phyloP scores from a whole-genome alignment of 2,797 vertebrate genomes.

The Xyrichtys novacula region DNA sequence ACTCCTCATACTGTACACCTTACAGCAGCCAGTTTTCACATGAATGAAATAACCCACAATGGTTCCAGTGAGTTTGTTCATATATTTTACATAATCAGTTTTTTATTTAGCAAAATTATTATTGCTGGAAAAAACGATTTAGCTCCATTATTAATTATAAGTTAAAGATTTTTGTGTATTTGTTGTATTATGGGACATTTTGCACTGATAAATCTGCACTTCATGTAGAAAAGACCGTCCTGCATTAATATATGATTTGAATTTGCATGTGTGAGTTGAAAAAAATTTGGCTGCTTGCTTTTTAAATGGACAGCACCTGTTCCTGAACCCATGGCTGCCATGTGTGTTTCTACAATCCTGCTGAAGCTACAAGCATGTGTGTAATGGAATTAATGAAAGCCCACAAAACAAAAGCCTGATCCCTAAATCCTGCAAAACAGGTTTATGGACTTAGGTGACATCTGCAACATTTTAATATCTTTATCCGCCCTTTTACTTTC shows the following conservation, averaged over 20 bases:
- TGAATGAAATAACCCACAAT: background rate
- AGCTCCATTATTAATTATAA: background rate
- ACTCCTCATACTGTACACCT: background rate
- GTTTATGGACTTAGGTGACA: slow-evolving; percentile 28
- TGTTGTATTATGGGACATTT: no score
- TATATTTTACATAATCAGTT: background rate
- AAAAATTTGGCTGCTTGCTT: background rate
- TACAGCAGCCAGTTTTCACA: background rate
- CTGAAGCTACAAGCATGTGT: slow-evolving; percentile 14
- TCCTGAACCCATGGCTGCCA: background rate
- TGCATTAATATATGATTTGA: slow-evolving; percentile 37
- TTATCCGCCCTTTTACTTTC: slow-evolving; percentile 31
- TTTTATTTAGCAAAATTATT: background rate
- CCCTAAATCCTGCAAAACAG: slow-evolving; percentile 47
- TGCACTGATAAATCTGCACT: slow-evolving; percentile 15
- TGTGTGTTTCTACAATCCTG: background rate
- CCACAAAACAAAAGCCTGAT: slow-evolving; percentile 38
- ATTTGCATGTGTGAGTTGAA: slow-evolving; percentile 13
- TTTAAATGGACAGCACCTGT: background rate
- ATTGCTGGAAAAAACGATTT: background rate
- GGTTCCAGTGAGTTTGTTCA: background rate
- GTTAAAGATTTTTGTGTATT: background rate
- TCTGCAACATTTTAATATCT: slow-evolving; percentile 36
- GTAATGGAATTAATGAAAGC: slow-evolving; percentile 39
- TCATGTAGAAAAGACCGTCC: slow-evolving; percentile 42